A percentile compares a stretch with the other conserved stretches of the same genome.
Evolutionary conservation across 1,140 invertebrate species (phyloP).

Genomic region (Mylabris phalerata): DNA sequence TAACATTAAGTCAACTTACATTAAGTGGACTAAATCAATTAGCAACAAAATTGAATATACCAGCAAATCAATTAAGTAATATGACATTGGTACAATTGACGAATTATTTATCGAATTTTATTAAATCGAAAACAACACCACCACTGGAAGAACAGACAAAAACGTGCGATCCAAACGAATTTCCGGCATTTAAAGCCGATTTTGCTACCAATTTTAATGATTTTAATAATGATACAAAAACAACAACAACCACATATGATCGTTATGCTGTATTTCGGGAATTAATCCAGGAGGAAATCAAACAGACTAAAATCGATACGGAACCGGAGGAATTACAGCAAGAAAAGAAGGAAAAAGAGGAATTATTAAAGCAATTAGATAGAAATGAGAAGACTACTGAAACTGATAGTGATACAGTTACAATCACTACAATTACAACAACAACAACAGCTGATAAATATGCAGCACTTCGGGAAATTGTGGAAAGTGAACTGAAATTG

Average conservation of each 20-base stretch:
- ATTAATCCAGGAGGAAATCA: constrained; percentile 62
- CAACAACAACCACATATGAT: constrained; percentile 49
- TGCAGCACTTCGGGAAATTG: constrained; percentile 63
- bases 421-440: constrained; percentile 1
- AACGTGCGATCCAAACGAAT: constrained; percentile 1
- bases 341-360: constrained; percentile 25
- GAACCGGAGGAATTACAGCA: constrained; percentile 39
- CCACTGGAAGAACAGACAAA: constrained; percentile 8
- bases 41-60: constrained; percentile 66
- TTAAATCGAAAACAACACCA: constrained; percentile 45
- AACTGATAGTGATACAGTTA: not conserved
- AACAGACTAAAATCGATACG: constrained; percentile 46
- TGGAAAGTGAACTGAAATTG: constrained; percentile 41
- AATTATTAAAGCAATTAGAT: constrained; percentile 23
- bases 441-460: constrained; percentile 52
- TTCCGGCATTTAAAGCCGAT: constrained; percentile 49
- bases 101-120: constrained; percentile 62
- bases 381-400: constrained; percentile 22
- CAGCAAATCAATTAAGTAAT: constrained; percentile 66
- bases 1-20: constrained; percentile 73
- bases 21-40: constrained; percentile 72
- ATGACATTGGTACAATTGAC: constrained; percentile 80
- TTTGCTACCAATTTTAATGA: constrained; percentile 60
- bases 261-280: constrained; percentile 81
- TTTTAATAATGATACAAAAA: constrained; percentile 43